Evolutionary conservation across 1,140 invertebrate species (phyloP).

Genomic region (Bactericera cockerelli): DNA sequence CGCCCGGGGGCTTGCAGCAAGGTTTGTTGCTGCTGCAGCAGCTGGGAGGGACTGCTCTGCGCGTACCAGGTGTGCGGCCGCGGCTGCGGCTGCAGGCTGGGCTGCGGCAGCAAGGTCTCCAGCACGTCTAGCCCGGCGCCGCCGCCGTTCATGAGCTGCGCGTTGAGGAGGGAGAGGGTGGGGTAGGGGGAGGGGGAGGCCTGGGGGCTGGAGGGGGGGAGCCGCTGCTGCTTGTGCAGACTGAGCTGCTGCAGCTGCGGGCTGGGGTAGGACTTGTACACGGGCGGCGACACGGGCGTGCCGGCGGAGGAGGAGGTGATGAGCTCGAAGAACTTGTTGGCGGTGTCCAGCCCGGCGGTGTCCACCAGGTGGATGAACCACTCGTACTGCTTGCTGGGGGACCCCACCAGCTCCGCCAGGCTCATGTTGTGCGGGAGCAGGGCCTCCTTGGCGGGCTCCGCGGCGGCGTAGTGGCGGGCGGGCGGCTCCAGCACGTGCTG

Average conservation of each 20-base stretch:
- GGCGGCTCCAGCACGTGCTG: not conserved
- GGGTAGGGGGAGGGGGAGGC: too few species aligned
- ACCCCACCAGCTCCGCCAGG: slow-evolving; percentile 28
- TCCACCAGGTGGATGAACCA: slow-evolving; percentile 32
- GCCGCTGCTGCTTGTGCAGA: not conserved
- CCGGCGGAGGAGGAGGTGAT: not conserved
- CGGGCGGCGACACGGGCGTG: not conserved
- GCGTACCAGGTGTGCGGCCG: slow-evolving; percentile 1
- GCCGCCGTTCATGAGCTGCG: not conserved
- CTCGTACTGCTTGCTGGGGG: slow-evolving; percentile 24
- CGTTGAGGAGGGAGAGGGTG: not conserved
- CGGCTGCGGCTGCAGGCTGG: not conserved
- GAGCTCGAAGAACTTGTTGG: not conserved
- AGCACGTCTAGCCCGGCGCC: not conserved
- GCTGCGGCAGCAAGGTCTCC: not conserved
- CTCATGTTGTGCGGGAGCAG: slow-evolving; percentile 28
- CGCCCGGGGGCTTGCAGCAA: not conserved
- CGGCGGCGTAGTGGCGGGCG: not conserved
- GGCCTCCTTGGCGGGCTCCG: too few species aligned
- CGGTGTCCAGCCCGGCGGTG: slow-evolving; percentile 24
- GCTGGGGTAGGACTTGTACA: too few species aligned
- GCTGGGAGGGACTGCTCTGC: not conserved
- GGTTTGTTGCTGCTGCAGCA: not conserved
- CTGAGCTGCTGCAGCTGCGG: not conserved
- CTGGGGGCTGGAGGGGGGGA: not conserved